These are phyloP conservation scores for Leptodactylus fallax DNA, from an alignment of 2,797 vertebrate genomes.

Conservation along the genomic window DNA sequence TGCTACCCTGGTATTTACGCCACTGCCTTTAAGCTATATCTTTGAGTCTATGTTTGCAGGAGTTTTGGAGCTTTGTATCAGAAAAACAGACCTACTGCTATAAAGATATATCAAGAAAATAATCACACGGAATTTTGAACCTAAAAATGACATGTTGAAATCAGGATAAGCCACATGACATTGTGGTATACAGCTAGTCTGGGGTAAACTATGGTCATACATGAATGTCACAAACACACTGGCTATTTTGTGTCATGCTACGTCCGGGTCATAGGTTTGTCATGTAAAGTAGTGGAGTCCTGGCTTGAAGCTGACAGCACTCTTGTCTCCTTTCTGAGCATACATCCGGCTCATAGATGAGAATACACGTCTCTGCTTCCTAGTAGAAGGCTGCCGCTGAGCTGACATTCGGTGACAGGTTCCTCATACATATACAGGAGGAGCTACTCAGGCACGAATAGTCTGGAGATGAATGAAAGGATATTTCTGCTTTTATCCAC, in stretches of 20 bases:
- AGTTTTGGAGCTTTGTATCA: too few relatives aligned
- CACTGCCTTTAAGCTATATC: too few relatives aligned
- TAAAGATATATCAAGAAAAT: too few relatives aligned
- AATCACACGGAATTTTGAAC: too few relatives aligned
- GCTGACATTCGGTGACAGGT: slow-evolving; percentile 51
- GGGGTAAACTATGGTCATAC: background rate
- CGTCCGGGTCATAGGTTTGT: background rate
- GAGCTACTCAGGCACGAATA: slow-evolving; percentile 40
- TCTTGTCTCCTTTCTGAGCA: background rate
- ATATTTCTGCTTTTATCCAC: slow-evolving; percentile 46
- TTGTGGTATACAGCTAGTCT: background rate
- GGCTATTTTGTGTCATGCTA: background rate
- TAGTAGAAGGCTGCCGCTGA: background rate
- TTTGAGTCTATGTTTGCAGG: too few relatives aligned
- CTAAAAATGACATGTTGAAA: too few relatives aligned
- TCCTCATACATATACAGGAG: slow-evolving; percentile 40
- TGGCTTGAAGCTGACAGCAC: background rate
- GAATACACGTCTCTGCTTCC: slow-evolving; percentile 1
- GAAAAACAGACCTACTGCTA: too few relatives aligned
- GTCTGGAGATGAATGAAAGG: slow-evolving; percentile 48
- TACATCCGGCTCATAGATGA: background rate
- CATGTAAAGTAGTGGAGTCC: background rate
- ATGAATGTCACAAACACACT: too few relatives aligned
- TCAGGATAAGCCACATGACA: background rate
- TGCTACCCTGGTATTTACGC: too few relatives aligned